These are phyloP conservation scores for Oithona nana DNA, from an alignment of 2,888 invertebrate species.

Conservation along the genomic window DNA sequence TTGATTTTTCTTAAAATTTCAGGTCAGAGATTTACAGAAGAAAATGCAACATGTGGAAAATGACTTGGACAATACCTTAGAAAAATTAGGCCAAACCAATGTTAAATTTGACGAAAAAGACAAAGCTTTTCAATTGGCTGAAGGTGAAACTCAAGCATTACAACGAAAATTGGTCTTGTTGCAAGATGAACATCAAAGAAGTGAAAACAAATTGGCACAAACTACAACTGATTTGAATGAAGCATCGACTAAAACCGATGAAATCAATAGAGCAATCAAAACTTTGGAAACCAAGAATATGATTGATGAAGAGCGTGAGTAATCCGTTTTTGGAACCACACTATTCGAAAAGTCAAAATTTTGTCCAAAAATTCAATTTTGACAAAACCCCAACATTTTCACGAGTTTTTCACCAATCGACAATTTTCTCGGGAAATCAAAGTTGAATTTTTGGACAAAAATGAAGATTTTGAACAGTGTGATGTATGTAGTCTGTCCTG, in stretches of 20 bases:
- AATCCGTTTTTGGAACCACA: too few species aligned
- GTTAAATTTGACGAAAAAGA: constrained; percentile 95
- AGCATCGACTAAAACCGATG: constrained; percentile 7
- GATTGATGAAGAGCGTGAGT: constrained; percentile 15
- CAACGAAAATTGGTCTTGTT: constrained; percentile 13
- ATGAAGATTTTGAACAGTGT: too few species aligned
- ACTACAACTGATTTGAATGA: constrained; percentile 7
- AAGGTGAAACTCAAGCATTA: constrained; percentile 17
- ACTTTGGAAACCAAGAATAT: constrained; percentile 16
- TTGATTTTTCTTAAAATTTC: neutral
- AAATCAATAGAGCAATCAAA: constrained; percentile 13
- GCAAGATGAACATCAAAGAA: constrained; percentile 11
- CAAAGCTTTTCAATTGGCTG: constrained; percentile 54
- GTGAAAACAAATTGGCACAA: constrained; percentile 3
- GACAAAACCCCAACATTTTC: too few species aligned
- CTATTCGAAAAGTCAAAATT: too few species aligned
- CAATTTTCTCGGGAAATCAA: too few species aligned
- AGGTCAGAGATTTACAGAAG: constrained; percentile 52
- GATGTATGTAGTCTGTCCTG: too few species aligned
- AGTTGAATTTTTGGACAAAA: too few species aligned
- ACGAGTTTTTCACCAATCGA: too few species aligned
- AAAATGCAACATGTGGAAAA: constrained; percentile 98
- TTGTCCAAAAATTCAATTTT: too few species aligned
- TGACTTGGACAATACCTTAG: constrained; percentile 94
- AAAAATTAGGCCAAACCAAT: constrained; percentile 81